These are phyloP conservation scores for Cyrtodaria siliqua DNA, from an alignment of 2,888 invertebrate genomes.

Conservation along the genomic window DNA sequence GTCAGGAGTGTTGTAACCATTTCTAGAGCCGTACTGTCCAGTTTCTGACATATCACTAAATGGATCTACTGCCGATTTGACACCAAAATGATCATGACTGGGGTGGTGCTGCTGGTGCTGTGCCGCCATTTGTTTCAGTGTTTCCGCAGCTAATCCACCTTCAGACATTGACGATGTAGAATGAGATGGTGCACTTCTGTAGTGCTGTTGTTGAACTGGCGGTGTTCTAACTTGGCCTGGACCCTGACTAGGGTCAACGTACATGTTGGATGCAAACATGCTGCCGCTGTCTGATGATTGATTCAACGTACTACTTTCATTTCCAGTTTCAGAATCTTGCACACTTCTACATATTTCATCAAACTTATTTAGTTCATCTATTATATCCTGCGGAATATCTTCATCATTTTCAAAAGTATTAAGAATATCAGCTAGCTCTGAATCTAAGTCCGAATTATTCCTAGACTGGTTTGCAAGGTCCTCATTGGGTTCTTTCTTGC, in stretches of 20 bases:
- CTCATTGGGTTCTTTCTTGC: constrained; percentile 89
- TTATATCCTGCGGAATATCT: constrained; percentile 67
- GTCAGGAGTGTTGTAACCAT: constrained; percentile 53
- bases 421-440: constrained; percentile 85
- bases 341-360: constrained; percentile 75
- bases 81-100: constrained; percentile 62
- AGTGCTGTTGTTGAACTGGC: constrained; percentile 37
- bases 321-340: constrained; percentile 71
- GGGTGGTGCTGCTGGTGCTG: constrained; percentile 91
- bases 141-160: constrained; percentile 95
- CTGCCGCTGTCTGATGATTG: constrained; percentile 44
- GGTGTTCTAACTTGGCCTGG: constrained; percentile 67
- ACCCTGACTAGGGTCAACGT: constrained; percentile 62
- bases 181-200: constrained; percentile 47
- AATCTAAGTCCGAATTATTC: constrained; percentile 65
- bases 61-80: constrained; percentile 75
- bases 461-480: constrained; percentile 63
- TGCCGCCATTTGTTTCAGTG: constrained; percentile 98
- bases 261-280: constrained; percentile 66
- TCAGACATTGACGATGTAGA: constrained; percentile 69
- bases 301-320: constrained; percentile 55
- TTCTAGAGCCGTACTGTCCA: constrained; percentile 46
- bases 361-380: constrained; percentile 78
- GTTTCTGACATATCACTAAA: constrained; percentile 64
- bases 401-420: constrained; percentile 93